Evolutionary conservation across 2,888 invertebrate species (phyloP).

Genomic region (Leptopterna dolabrata): DNA sequence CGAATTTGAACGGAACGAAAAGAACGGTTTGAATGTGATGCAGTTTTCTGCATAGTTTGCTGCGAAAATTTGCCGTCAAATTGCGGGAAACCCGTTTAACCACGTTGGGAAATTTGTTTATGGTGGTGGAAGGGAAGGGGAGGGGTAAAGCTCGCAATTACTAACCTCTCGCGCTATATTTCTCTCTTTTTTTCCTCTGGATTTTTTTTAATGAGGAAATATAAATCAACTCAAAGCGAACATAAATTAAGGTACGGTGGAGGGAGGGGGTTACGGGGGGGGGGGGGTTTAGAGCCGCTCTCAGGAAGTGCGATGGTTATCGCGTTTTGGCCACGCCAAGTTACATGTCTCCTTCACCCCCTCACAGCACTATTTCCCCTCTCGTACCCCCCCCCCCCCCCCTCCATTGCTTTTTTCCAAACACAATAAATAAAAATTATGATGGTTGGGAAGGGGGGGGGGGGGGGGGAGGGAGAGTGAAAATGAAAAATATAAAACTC

Average conservation of each 20-base stretch:
- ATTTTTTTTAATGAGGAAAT: slow-evolving; percentile 41
- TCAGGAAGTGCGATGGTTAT: slow-evolving; percentile 41
- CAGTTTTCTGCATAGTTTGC: too few species aligned
- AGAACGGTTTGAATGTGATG: too few species aligned
- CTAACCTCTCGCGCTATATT: background rate
- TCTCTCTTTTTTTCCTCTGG: background rate
- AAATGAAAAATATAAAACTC: background rate
- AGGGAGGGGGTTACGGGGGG: background rate
- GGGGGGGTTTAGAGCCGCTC: slow-evolving; percentile 4
- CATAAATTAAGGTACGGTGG: slow-evolving; percentile 37
- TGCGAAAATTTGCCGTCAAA: too few species aligned
- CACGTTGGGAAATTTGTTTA: too few species aligned
- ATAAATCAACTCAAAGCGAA: slow-evolving; percentile 35
- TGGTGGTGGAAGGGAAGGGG: too few species aligned
- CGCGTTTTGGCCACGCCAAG: slow-evolving; percentile 32
- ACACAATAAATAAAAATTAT: background rate
- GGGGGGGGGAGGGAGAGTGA: background rate
- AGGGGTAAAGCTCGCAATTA: background rate
- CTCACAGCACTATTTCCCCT: background rate
- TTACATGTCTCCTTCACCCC: slow-evolving; percentile 41
- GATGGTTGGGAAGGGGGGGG: background rate
- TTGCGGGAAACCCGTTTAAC: too few species aligned
- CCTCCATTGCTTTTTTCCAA: background rate
- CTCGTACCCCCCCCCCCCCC: background rate
- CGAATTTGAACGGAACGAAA: too few species aligned